These are phyloP conservation scores for Dynastes maya DNA, from an alignment of 2,888 invertebrate species.

Conservation along the genomic window DNA sequence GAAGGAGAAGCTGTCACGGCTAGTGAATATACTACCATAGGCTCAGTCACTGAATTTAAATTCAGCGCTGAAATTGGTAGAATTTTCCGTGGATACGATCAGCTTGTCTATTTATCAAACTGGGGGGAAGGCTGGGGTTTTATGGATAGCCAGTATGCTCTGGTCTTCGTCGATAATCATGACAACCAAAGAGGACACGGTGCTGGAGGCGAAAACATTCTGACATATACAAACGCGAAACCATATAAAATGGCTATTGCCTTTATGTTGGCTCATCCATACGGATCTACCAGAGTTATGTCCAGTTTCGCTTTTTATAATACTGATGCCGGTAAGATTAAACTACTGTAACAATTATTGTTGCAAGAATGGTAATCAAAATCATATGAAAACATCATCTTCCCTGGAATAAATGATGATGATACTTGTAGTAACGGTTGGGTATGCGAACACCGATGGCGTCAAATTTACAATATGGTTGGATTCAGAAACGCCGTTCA, in stretches of 20 bases:
- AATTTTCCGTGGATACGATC: constrained; percentile 75
- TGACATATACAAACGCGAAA: constrained; percentile 75
- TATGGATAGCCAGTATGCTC: constrained; percentile 68
- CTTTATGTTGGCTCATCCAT: constrained; percentile 91
- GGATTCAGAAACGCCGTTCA: constrained; percentile 81
- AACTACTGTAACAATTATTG: neutral
- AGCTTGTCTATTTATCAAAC: constrained; percentile 77
- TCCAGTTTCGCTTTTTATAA: constrained; percentile 84
- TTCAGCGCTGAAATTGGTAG: constrained; percentile 74
- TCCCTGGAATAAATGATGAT: constrained; percentile 76
- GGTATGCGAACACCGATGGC: constrained; percentile 91
- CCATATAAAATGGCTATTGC: constrained; percentile 85
- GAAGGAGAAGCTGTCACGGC: constrained; percentile 44
- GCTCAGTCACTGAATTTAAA: constrained; percentile 85
- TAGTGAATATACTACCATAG: constrained; percentile 68
- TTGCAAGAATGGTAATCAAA: neutral
- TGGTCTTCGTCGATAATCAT: constrained; percentile 78
- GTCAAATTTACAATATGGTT: constrained; percentile 86
- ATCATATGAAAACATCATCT: constrained; percentile 74
- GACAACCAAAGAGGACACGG: constrained; percentile 75
- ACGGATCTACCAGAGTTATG: constrained; percentile 87
- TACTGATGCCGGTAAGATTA: constrained; percentile 69
- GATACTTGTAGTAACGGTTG: constrained; percentile 83
- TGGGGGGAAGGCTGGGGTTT: constrained; percentile 81
- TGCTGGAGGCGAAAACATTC: constrained; percentile 76